phyloP scores from a whole-genome alignment of 2,888 invertebrate species.

The Phasia obesa region DNA sequence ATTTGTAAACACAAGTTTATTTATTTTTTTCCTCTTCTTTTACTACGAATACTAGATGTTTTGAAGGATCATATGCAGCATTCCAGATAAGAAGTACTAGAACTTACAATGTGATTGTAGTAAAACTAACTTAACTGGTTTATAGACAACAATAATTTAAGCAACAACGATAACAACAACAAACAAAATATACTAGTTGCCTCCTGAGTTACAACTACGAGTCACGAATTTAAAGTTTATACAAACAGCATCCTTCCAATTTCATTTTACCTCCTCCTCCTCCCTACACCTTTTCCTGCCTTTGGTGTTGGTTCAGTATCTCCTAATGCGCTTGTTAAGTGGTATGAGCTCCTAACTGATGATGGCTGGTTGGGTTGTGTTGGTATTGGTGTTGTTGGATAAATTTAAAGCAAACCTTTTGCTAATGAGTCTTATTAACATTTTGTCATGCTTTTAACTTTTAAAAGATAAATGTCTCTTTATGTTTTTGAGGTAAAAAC shows the following conservation, averaged over 20 bases:
- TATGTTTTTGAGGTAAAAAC: slow-evolving; percentile 25
- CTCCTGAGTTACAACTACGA: slow-evolving; percentile 41
- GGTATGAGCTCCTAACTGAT: slow-evolving; percentile 3
- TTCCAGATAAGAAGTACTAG: slow-evolving; percentile 32
- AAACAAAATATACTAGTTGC: no score
- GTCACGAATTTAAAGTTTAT: slow-evolving; percentile 64
- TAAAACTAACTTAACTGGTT: slow-evolving; percentile 66
- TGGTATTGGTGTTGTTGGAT: slow-evolving; percentile 8
- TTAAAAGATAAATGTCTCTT: slow-evolving; percentile 65
- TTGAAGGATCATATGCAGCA: slow-evolving; percentile 38
- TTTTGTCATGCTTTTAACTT: slow-evolving; percentile 67
- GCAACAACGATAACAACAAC: not conserved
- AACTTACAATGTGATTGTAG: slow-evolving; percentile 26
- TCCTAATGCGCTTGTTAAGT: slow-evolving; percentile 6
- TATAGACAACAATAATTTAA: slow-evolving; percentile 29
- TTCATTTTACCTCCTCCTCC: slow-evolving; percentile 4
- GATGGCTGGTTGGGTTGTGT: slow-evolving; percentile 1
- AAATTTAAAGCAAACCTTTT: slow-evolving; percentile 39
- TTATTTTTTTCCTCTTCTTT: slow-evolving; percentile 33
- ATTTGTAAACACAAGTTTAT: slow-evolving; percentile 39
- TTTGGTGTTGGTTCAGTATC: not conserved
- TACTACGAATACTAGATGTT: slow-evolving; percentile 35
- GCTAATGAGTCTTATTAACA: slow-evolving; percentile 69
- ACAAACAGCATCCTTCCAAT: slow-evolving; percentile 54
- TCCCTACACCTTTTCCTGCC: not conserved